Conservation (phyloP, 1,140 invertebrate species). For the Anastatus disparis region DNA sequence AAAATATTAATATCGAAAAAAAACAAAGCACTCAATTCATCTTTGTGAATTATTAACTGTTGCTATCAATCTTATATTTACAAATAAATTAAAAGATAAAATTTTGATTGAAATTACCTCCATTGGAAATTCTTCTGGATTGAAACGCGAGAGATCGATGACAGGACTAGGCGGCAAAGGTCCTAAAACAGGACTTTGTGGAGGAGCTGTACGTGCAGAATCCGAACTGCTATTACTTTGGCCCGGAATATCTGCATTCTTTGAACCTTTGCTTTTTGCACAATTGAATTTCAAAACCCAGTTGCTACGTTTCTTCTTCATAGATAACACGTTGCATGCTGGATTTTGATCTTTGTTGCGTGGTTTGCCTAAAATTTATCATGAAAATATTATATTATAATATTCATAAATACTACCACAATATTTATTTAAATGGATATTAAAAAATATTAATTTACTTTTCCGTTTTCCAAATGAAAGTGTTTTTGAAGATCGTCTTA, state of each 20-base stretch:
- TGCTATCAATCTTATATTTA: neutral
- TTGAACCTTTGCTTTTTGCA: slow-evolving; percentile 68
- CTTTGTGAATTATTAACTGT: neutral
- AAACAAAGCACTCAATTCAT: too few relatives aligned
- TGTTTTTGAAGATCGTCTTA: slow-evolving; percentile 63
- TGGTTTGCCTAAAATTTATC: slow-evolving; percentile 55
- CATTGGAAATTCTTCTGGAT: slow-evolving; percentile 72
- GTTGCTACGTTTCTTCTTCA: slow-evolving; percentile 70
- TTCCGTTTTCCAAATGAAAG: slow-evolving; percentile 64
- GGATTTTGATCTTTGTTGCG: slow-evolving; percentile 62
- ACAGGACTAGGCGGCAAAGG: slow-evolving; percentile 64
- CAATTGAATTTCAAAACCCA: slow-evolving; percentile 74
- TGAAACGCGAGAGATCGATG: slow-evolving; percentile 71
- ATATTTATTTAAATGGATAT: too few relatives aligned
- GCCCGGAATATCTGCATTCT: slow-evolving; percentile 64
- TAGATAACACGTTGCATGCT: slow-evolving; percentile 61
- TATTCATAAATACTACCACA: neutral
- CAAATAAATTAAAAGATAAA: neutral
- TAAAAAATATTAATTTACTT: slow-evolving; percentile 43
- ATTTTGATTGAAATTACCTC: slow-evolving; percentile 51
- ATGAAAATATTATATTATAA: neutral
- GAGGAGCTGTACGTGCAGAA: slow-evolving; percentile 71
- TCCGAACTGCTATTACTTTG: slow-evolving; percentile 65
- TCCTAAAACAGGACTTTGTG: slow-evolving; percentile 58
- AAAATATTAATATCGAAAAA: too few relatives aligned